Conservation (phyloP, 2,797 vertebrate species). For the Oceanodroma leucorhoa region DNA sequence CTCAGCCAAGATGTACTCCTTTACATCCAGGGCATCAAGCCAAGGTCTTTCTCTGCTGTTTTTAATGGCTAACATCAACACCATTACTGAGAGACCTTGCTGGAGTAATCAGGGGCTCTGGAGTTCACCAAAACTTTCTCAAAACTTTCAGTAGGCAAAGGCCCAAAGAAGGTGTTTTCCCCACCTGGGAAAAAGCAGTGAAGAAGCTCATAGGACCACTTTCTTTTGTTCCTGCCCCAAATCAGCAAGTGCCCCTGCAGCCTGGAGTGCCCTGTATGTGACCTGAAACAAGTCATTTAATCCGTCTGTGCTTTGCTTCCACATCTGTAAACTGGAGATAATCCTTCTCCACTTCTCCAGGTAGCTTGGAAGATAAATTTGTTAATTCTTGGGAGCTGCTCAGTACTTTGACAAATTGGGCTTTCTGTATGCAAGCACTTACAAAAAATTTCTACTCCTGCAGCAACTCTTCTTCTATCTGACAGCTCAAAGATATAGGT, state of each 20-base stretch:
- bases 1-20: not conserved
- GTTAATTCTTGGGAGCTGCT: conserved; percentile 46
- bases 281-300: conserved; percentile 47
- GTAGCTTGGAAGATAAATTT: conserved; percentile 40
- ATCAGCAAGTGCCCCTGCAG: not conserved
- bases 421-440: conserved; percentile 21
- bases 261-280: not conserved
- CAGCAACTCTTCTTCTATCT: conserved; percentile 29
- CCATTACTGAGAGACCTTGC: not conserved
- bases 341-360: conserved; percentile 45
- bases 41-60: not conserved
- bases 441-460: not conserved
- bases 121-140: not conserved
- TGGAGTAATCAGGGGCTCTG: not conserved
- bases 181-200: not conserved
- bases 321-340: conserved; percentile 45
- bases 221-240: not conserved
- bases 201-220: not conserved
- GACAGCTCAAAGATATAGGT: conserved; percentile 62
- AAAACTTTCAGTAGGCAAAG: not conserved
- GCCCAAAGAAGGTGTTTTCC: not conserved
- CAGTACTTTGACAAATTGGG: conserved; percentile 45
- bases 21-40: not conserved
- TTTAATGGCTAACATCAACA: not conserved
- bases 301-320: conserved; percentile 7